A percentile compares a stretch with the other conserved stretches of the same genome.
phyloP scores from a whole-genome alignment of 2,113 vertebrate genomes.

The Zosterops hypoxanthus region DNA sequence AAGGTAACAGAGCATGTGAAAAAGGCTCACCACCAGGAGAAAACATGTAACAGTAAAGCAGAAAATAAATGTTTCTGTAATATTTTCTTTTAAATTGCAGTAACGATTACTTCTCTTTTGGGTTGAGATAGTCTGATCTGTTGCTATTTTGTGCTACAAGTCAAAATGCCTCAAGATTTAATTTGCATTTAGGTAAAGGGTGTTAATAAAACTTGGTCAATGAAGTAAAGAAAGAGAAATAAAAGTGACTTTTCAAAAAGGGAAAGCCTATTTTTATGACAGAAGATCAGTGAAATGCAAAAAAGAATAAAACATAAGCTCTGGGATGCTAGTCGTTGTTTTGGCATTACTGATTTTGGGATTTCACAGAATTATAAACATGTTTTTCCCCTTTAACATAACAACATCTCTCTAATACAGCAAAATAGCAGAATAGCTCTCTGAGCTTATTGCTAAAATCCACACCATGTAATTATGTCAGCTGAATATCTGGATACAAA shows the following conservation, averaged over 20 bases:
- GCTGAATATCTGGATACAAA: background rate
- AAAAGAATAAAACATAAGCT: background rate
- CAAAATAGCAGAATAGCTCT: background rate
- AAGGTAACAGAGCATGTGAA: background rate
- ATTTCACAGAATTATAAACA: background rate
- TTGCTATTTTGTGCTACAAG: background rate
- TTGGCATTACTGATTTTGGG: background rate
- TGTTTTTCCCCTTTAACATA: slow-evolving; percentile 5
- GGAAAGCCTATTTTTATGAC: background rate
- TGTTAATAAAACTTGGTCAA: slow-evolving; percentile 2
- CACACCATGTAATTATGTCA: background rate
- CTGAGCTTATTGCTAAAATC: background rate
- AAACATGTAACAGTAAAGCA: background rate
- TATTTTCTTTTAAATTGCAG: background rate
- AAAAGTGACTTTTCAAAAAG: background rate
- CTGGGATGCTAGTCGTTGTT: background rate
- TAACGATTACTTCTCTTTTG: background rate
- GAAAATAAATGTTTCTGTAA: background rate
- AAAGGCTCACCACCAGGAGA: background rate
- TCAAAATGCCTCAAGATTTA: background rate
- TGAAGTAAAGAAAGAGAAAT: slow-evolving; percentile 9
- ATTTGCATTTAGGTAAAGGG: slow-evolving; percentile 31
- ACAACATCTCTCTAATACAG: background rate
- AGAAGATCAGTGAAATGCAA: background rate
- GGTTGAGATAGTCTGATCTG: background rate